phyloP scores from a whole-genome alignment of 1,140 invertebrate species.

The Matsumurasca onukii region DNA sequence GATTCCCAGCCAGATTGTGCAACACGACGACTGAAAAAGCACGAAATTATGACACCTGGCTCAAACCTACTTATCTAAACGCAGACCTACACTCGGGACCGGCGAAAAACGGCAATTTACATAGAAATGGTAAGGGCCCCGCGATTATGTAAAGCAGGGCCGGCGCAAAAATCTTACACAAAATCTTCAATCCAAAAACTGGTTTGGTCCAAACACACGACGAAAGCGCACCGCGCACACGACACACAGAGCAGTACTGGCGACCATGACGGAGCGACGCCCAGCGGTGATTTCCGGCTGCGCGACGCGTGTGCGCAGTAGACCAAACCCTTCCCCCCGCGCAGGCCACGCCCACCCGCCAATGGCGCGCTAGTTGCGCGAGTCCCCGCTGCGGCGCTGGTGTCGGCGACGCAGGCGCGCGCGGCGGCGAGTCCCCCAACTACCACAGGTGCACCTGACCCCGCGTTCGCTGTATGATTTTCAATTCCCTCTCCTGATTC shows the following conservation, averaged over 20 bases:
- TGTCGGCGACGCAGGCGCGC: slow-evolving; percentile 16
- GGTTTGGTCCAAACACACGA: not conserved
- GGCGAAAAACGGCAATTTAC: slow-evolving; percentile 7
- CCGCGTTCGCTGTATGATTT: not conserved
- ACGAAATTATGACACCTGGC: too few species aligned
- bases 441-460: slow-evolving; percentile 21
- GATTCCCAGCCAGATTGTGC: too few species aligned
- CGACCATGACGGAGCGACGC: slow-evolving; percentile 11
- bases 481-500: not conserved
- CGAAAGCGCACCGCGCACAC: not conserved
- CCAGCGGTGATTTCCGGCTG: slow-evolving; percentile 17
- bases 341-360: slow-evolving; percentile 14
- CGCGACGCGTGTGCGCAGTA: slow-evolving; percentile 3
- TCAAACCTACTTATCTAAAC: too few species aligned
- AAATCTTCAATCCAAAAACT: slow-evolving; percentile 19
- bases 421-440: slow-evolving; percentile 24
- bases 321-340: not conserved
- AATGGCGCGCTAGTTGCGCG: slow-evolving; percentile 6
- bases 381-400: slow-evolving; percentile 20
- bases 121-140: slow-evolving; percentile 8
- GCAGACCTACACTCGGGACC: not conserved
- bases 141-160: slow-evolving; percentile 10
- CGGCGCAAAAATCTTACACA: not conserved
- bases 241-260: not conserved
- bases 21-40: too few species aligned